phyloP scores from a whole-genome alignment of 2,888 invertebrate species.

The Ischnura elegans region DNA sequence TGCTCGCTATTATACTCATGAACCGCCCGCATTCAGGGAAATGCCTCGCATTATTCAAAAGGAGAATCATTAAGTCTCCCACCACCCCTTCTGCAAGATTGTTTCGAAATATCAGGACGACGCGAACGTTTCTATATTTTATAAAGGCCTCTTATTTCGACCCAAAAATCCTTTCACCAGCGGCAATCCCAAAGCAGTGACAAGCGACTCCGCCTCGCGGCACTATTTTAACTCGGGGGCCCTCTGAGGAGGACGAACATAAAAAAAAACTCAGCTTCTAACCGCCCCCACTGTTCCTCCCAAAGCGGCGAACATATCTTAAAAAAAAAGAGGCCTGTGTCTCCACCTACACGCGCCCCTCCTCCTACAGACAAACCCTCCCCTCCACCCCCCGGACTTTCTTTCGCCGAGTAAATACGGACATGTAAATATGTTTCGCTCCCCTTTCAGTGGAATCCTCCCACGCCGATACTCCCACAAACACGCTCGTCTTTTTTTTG shows the following conservation, averaged over 20 bases:
- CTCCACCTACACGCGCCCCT: neutral
- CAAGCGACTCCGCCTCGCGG: neutral
- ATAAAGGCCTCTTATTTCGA: neutral
- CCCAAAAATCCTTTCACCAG: neutral
- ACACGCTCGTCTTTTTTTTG: neutral
- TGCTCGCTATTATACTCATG: neutral
- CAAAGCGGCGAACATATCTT: conserved; percentile 17
- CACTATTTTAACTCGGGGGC: conserved; percentile 1
- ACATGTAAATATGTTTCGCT: neutral
- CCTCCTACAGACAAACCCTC: neutral
- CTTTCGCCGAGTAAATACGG: neutral
- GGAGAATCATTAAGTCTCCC: neutral
- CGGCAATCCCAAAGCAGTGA: conserved; percentile 13
- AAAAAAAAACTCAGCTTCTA: neutral
- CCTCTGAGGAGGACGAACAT: neutral
- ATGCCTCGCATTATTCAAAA: neutral
- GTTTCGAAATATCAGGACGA: neutral
- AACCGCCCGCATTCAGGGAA: neutral
- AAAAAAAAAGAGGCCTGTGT: neutral
- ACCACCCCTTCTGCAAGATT: neutral
- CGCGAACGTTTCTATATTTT: neutral
- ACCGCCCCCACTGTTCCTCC: neutral
- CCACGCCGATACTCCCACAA: neutral
- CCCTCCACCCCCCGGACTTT: neutral
- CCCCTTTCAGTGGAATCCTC: neutral